These are phyloP conservation scores for Silvanus unidentatus DNA, from an alignment of 2,888 invertebrate species.

Conservation along the genomic window DNA sequence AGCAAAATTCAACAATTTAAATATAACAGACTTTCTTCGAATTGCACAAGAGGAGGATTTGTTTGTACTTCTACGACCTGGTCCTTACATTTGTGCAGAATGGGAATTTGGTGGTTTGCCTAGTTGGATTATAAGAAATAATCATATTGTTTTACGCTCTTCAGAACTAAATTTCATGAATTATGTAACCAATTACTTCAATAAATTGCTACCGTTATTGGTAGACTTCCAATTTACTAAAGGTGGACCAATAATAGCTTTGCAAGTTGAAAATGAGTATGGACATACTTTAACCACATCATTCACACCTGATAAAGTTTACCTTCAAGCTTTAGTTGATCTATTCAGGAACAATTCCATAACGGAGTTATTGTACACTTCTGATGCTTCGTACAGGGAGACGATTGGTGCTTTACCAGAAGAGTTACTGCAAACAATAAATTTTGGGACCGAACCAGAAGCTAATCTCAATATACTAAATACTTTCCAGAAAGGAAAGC, in stretches of 20 bases:
- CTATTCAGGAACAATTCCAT: constrained; percentile 25
- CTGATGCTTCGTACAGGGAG: constrained; percentile 35
- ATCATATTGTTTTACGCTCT: constrained; percentile 45
- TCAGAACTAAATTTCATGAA: constrained; percentile 38
- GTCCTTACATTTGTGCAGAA: constrained; percentile 91
- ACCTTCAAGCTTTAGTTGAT: constrained; percentile 41
- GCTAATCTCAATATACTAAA: constrained; percentile 41
- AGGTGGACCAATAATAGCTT: constrained; percentile 81
- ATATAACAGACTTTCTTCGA: constrained; percentile 60
- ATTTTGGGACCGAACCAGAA: constrained; percentile 44
- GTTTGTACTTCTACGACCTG: constrained; percentile 74
- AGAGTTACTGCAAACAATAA: constrained; percentile 46
- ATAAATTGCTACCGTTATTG: constrained; percentile 48
- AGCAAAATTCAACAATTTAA: constrained; percentile 50
- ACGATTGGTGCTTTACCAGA: constrained; percentile 20
- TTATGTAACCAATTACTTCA: constrained; percentile 42
- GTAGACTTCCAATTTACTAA: constrained; percentile 55
- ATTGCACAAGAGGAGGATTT: constrained; percentile 72
- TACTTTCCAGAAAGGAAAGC: constrained; percentile 46
- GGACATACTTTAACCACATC: constrained; percentile 44
- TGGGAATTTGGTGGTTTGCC: constrained; percentile 58
- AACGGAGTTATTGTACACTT: constrained; percentile 44
- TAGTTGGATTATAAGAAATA: constrained; percentile 39
- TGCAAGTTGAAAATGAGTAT: constrained; percentile 70
- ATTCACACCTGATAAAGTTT: constrained; percentile 33